Evolutionary conservation across 2,113 vertebrate genomes (phyloP), one percentile per base, ranked within the genome.

Genomic region (Amphiprion ocellaris): DNA sequence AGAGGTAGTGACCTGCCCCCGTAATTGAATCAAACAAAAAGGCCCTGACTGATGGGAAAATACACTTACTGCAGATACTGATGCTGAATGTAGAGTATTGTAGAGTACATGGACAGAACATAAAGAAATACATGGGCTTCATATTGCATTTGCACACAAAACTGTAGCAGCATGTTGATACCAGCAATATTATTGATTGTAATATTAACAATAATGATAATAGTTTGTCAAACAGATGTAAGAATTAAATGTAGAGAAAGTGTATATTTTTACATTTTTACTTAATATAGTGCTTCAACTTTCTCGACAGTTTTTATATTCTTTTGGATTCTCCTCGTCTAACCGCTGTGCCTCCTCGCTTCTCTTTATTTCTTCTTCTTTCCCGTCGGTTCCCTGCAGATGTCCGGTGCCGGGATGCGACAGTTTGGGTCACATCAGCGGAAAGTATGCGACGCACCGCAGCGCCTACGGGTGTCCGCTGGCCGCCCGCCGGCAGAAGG

Each of bases 361-460:
- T 26, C 54, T 70, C 55, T 63, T 68, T 63, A 2, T 39, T 55
- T 21, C 24, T 60, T 16, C 49, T 55, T 21, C 24, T 59, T 16
- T 53, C 62, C 28, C 37, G 63, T 64, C 16, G 15, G n/a, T 66
- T 81, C 54, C 44, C 56, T 83, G 67, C 83, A 99, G 98, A 92
- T 99, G 98, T 88, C 98, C 98, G 0, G 97, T 99, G 74, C 97
- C 97, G 0, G 98, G 98, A 55, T 99, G 98, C 0, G 97, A 98
- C 83, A 98, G 98, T 62, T 94, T 99, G 4, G 98, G 98, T 56
- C 98, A 99, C 91, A 99, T 99, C 90, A 99, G 98, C 0, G 98
- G 98, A 59, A 99, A 99, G 88, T 99, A 99, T 0, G 97, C 98
- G 53, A 99, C 98, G 0, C 98, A 99, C 89, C 97, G 98, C n/a